Evolutionary conservation across 2,113 vertebrate genomes (phyloP).

Genomic region (Nothoprocta pentlandii): DNA sequence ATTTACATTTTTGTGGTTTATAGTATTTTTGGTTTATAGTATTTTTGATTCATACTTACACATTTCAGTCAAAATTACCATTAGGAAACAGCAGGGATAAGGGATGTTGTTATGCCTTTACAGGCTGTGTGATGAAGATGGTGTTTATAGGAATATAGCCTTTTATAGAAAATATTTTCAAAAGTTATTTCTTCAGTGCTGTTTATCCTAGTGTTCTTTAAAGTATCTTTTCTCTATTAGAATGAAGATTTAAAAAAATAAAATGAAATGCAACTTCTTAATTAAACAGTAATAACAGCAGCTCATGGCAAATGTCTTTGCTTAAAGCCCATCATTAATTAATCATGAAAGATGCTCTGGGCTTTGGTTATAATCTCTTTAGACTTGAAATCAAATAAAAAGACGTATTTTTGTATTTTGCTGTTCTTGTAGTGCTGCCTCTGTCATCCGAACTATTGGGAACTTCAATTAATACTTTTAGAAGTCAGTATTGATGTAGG

Average conservation of each 20-base stretch:
- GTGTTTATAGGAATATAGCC: background rate
- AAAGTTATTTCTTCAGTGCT: background rate
- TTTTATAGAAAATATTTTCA: background rate
- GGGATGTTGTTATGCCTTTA: background rate
- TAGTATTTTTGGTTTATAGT: background rate
- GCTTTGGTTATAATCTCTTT: slow-evolving; percentile 55
- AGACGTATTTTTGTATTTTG: slow-evolving; percentile 29
- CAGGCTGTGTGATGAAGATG: background rate
- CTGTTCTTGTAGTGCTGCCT: background rate
- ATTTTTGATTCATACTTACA: background rate
- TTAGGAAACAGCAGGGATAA: background rate
- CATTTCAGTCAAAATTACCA: background rate
- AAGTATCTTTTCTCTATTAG: background rate
- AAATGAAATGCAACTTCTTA: background rate
- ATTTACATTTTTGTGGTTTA: background rate
- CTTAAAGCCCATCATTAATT: slow-evolving; percentile 59
- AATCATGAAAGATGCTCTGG: slow-evolving; percentile 44
- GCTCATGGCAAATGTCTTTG: slow-evolving; percentile 4
- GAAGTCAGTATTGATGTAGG: background rate
- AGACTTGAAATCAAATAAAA: slow-evolving; percentile 29
- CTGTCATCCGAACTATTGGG: background rate
- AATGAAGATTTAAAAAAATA: background rate
- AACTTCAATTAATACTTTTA: slow-evolving; percentile 3
- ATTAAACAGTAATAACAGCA: slow-evolving; percentile 45
- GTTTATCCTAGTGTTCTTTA: background rate